These are phyloP conservation scores for Ypsolopha sequella DNA, from an alignment of 2,888 invertebrate genomes.

Conservation along the genomic window DNA sequence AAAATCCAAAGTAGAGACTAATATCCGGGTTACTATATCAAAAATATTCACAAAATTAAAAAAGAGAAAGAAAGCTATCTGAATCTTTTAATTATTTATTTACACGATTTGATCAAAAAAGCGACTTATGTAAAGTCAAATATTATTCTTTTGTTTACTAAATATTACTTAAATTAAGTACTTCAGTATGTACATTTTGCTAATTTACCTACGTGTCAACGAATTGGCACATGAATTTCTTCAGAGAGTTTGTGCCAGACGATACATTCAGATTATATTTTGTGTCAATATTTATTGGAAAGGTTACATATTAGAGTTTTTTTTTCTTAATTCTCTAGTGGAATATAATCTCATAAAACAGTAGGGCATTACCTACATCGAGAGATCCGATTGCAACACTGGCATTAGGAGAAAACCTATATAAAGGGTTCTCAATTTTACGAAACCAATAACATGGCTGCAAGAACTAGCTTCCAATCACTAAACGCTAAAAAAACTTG, in stretches of 20 bases:
- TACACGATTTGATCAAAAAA: background rate
- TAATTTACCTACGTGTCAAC: background rate
- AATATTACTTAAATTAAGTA: background rate
- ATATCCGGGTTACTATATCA: background rate
- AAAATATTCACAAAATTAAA: background rate
- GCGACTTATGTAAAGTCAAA: background rate
- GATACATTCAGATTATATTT: background rate
- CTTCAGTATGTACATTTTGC: background rate
- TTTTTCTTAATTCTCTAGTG: constrained; percentile 61
- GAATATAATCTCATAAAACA: constrained; percentile 60
- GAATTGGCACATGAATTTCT: background rate
- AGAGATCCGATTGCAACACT: constrained; percentile 54
- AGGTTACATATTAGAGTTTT: background rate
- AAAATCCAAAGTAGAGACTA: constrained; percentile 23
- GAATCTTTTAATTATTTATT: constrained; percentile 2
- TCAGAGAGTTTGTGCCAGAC: background rate
- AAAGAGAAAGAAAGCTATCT: constrained; percentile 1
- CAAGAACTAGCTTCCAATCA: too few species aligned
- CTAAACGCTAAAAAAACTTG: too few species aligned
- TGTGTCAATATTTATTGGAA: background rate
- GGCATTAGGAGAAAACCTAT: constrained; percentile 7
- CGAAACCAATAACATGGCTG: too few species aligned
- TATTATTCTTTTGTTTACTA: background rate
- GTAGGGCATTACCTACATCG: constrained; percentile 17
- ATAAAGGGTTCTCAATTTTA: too few species aligned